Percentiles rank a stretch among this genome's conserved stretches.
phyloP scores from a whole-genome alignment of 2,797 vertebrate genomes.

The Chelonia mydas region DNA sequence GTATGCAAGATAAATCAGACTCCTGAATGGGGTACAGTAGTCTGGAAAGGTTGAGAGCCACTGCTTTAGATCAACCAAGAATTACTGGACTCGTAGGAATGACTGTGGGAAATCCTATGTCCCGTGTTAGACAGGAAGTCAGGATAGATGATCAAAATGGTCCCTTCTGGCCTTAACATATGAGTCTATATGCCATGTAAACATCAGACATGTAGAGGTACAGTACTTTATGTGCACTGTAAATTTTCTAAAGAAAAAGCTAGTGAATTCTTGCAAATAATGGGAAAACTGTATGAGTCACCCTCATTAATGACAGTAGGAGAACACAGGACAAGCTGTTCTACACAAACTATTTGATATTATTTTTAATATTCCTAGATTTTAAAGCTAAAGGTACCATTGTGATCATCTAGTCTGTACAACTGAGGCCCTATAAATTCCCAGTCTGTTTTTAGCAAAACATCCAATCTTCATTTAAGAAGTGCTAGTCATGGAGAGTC shows the following conservation, averaged over 20 bases:
- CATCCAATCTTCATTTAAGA: conserved; percentile 17
- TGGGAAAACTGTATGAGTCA: neutral
- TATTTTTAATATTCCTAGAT: neutral
- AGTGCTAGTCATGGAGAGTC: neutral
- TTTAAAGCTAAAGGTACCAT: neutral
- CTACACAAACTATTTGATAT: neutral
- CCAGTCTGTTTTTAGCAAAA: conserved; percentile 31
- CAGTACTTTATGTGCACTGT: neutral
- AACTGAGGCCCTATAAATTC: too few species aligned
- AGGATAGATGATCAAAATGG: too few species aligned
- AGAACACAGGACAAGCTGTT: neutral
- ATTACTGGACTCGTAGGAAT: too few species aligned
- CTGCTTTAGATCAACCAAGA: too few species aligned
- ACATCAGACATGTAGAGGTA: neutral
- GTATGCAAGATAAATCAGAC: too few species aligned
- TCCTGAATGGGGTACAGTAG: too few species aligned
- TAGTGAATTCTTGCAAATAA: neutral
- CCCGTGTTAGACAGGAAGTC: too few species aligned
- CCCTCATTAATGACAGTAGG: neutral
- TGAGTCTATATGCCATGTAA: neutral
- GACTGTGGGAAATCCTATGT: too few species aligned
- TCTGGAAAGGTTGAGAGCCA: too few species aligned
- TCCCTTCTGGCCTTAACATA: neutral
- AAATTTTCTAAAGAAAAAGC: neutral
- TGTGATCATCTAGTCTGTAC: neutral